Evolutionary conservation across 1,140 invertebrate genomes (phyloP), one percentile per base, ranked within the genome.

Genomic region (Coenobita brevimanus): DNA sequence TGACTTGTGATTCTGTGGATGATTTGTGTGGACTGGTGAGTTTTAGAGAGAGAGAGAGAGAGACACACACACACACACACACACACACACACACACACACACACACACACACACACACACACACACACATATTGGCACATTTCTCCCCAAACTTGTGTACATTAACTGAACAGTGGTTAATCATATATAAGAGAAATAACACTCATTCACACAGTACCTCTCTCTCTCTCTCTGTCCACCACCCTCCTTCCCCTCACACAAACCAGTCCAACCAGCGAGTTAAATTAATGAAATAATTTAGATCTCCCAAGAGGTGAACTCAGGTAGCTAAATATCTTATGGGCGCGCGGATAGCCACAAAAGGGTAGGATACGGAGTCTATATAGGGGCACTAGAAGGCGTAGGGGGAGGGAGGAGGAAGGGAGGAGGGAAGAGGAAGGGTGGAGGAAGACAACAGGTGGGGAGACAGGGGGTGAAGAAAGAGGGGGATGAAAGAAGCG

Each of bases 271-370:
- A 21, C 30, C 8, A 21, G 24, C 36, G 41, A 73, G 69, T 21
- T 33, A 38, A 73, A 73, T 73, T 73, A 73, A 73, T 73, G 69
- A 73, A 73, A 73, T 73, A 36, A 73, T 73, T 73, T 73, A 73
- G 69, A 38, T 73, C 69, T 50, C 69, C 64, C 69, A 2, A 41
- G 33, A 73, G 69, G 69, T 73, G 69, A 73, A 73, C 69, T 30
- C 69, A 73, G 69, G 69, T 73, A 73, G 69, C 69, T 36, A 73
- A 73, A 73, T 33, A 24, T 73, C n/a, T 73, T 73, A 73, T 33
- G 69, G n/a, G 8, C 13, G 3, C 27, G 27, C 69, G 69, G 30
- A 73, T 33, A 36, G 3, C 69, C 69, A 73, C 69, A 73, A 73
- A 73, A 33, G 41, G 10, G 69, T n/a, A 41, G 69, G 17, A 0